These are phyloP conservation scores for Coenonympha arcania DNA, from an alignment of 2,888 invertebrate species.

Conservation along the genomic window DNA sequence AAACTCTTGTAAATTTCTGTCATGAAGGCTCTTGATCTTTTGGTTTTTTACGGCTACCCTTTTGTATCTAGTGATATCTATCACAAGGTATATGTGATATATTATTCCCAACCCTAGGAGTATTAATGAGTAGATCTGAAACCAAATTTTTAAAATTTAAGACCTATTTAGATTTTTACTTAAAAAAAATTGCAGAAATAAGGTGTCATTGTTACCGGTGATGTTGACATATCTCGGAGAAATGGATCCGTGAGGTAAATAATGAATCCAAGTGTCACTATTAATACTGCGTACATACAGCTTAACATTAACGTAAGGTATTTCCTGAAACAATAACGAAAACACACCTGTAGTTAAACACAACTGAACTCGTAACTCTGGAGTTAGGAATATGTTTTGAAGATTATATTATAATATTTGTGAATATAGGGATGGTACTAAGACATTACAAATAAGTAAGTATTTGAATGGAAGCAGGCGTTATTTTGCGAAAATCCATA, in stretches of 20 bases:
- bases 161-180: too few species aligned
- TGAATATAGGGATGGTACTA: too few species aligned
- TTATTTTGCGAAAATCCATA: too few species aligned
- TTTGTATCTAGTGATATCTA: conserved; percentile 77
- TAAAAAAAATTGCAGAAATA: background rate
- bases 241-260: conserved; percentile 77
- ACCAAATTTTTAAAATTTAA: too few species aligned
- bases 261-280: conserved; percentile 78
- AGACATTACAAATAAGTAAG: too few species aligned
- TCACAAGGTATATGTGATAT: conserved; percentile 76
- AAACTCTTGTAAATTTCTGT: conserved; percentile 55
- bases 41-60: conserved; percentile 59
- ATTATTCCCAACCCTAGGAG: conserved; percentile 74
- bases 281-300: conserved; percentile 78
- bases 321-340: conserved; percentile 60
- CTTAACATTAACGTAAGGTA: conserved; percentile 76
- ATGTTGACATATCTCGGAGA: conserved; percentile 49
- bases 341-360: too few species aligned
- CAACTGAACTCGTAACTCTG: background rate
- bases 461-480: too few species aligned
- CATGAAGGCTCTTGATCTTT: conserved; percentile 52
- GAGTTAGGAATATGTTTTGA: background rate
- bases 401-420: too few species aligned
- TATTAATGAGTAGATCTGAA: conserved; percentile 77
- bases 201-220: conserved; percentile 69